Evolutionary conservation across 2,113 vertebrate genomes (phyloP), one percentile per base, ranked within the genome.

Genomic region (Oxyruncus cristatus): DNA sequence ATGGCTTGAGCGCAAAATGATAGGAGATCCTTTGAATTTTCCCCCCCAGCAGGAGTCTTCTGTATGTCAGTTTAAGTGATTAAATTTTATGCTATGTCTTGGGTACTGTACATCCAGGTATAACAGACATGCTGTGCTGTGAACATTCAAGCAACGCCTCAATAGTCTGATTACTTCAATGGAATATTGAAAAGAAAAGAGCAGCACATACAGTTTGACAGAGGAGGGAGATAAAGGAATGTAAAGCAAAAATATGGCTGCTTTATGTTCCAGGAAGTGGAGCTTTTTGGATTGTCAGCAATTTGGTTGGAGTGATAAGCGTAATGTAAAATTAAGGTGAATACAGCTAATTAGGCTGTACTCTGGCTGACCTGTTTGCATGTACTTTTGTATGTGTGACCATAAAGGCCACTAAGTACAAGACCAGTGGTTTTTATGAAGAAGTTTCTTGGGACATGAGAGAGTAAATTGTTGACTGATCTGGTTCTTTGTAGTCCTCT

Each of bases 41-140:
- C 58, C 8, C 35, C 16, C 39, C 56, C 70, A 58, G 28, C 32
- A 1, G 88, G 76, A 81, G 12, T 42, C 66, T 61, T 73, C 58
- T 62, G 8, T 75, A 80, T 56, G 94, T 85, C 58, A 52, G 47
- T 95, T 78, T 87, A 88, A 91, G 42, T 55, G 75, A 63, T 88
- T 90, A 62, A 24, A 82, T 90, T 77, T 82, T 86, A 82, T 65
- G 37, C 47, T 58, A 27, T 68, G 39, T 65, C 80, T 87, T 61
- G 85, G 72, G 32, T 77, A 77, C 66, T 77, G 55, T 93, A 95
- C 49, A 50, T 78, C 77, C 73, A 89, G 81, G 85, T 87, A 23
- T 85, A 95, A 90, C 85, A 76, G 90, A 80, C 32, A 20, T 92
- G 89, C 89, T 92, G 63, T 67, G 79, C 63, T 90, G 32, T 52